These are phyloP conservation scores for Takifugu flavidus DNA, from an alignment of 2,113 vertebrate genomes.

Conservation along the genomic window DNA sequence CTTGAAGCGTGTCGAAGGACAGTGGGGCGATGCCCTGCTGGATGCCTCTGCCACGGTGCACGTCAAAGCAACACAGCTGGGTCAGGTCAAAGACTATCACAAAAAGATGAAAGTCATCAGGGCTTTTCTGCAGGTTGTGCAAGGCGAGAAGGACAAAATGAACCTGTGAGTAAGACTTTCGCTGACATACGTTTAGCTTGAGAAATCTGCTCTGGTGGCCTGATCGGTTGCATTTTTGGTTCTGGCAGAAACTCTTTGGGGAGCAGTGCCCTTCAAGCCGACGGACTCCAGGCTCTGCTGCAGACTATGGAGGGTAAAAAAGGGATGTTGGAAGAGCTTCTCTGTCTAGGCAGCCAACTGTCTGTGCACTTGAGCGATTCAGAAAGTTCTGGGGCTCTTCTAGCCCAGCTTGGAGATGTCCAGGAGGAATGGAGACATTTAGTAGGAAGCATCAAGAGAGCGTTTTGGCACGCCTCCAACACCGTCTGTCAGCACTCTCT, in stretches of 20 bases:
- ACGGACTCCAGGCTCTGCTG: conserved; percentile 75
- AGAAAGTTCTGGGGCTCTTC: conserved; percentile 77
- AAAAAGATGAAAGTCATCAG: conserved; percentile 63
- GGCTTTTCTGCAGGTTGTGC: conserved; percentile 70
- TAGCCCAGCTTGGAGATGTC: conserved; percentile 78
- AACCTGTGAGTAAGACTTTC: conserved; percentile 78
- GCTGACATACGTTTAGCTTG: background rate
- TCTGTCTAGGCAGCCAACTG: conserved; percentile 70
- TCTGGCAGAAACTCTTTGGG: conserved; percentile 70
- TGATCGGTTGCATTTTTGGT: background rate
- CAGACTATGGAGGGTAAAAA: conserved; percentile 73
- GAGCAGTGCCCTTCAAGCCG: conserved; percentile 71
- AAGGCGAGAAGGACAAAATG: conserved; percentile 75
- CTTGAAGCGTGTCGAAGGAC: conserved; percentile 13
- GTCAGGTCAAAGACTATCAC: conserved; percentile 78
- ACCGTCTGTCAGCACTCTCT: conserved; percentile 66
- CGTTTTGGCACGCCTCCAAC: conserved; percentile 66
- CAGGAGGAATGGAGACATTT: conserved; percentile 79
- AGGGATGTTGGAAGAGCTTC: conserved; percentile 67
- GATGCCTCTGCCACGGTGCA: conserved; percentile 76
- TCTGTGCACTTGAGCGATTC: conserved; percentile 69
- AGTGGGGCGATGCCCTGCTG: conserved; percentile 74
- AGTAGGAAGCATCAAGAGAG: conserved; percentile 73
- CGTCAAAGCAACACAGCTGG: conserved; percentile 77
- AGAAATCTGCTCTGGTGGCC: background rate